These are phyloP conservation scores for Virgularia gustaviana DNA, from an alignment of 92 coral and sea anemone genomes.

Conservation along the genomic window DNA sequence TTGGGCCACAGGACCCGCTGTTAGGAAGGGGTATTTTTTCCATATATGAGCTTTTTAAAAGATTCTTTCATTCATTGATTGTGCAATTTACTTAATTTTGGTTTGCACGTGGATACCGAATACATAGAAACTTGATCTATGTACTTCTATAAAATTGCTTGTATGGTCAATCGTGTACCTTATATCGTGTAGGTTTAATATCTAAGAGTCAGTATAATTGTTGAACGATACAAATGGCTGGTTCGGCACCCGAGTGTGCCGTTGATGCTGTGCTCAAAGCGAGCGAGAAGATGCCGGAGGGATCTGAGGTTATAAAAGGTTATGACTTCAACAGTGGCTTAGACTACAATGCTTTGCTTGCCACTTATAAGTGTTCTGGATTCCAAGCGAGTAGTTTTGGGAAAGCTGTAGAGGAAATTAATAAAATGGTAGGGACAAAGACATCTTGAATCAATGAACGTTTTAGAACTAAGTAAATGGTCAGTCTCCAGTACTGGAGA, in stretches of 20 bases:
- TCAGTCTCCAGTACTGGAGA: background rate
- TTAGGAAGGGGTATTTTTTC: no score
- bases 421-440: conserved; percentile 68
- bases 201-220: no score
- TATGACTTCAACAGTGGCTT: conserved; percentile 85
- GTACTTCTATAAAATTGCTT: no score
- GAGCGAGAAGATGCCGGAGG: conserved; percentile 79
- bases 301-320: conserved; percentile 65
- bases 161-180: no score
- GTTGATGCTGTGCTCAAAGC: conserved; percentile 51
- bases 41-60: no score
- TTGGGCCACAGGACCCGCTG: conserved; percentile 59
- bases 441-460: background rate
- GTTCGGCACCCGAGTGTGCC: conserved; percentile 43
- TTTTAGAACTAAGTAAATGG: background rate
- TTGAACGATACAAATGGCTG: conserved; percentile 1
- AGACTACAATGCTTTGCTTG: conserved; percentile 71
- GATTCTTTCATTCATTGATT: no score
- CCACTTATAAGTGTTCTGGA: conserved; percentile 68
- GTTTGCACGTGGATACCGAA: no score
- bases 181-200: no score
- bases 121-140: no score
- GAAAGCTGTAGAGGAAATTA: conserved; percentile 84
- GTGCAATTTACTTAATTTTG: no score
- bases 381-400: conserved; percentile 94